phyloP scores from a whole-genome alignment of 2,113 vertebrate species.

The Pristiophorus japonicus region DNA sequence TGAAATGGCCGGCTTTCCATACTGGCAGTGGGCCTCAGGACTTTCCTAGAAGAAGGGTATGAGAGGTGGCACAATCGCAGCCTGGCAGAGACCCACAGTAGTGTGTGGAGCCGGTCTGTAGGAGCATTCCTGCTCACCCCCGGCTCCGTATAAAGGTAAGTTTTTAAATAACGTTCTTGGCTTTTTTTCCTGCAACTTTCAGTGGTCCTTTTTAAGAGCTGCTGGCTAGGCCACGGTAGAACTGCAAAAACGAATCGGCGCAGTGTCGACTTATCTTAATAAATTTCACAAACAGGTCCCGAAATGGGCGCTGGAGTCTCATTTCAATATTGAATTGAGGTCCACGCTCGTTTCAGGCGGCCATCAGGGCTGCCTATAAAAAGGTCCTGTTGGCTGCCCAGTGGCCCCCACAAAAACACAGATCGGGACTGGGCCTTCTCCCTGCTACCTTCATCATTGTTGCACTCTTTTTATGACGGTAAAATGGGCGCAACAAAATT shows the following conservation, averaged over 20 bases:
- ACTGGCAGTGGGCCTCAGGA: not conserved
- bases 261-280: not conserved
- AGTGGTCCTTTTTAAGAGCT: not conserved
- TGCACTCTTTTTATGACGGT: not conserved
- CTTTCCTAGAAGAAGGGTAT: not conserved
- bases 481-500: not conserved
- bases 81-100: not conserved
- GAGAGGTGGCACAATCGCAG: no score
- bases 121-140: not conserved
- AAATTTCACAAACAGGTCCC: not conserved
- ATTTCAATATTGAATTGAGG: not conserved
- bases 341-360: not conserved
- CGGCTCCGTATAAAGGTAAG: not conserved
- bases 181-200: not conserved
- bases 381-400: not conserved
- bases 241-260: not conserved
- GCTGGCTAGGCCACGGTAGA: not conserved
- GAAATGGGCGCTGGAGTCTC: not conserved
- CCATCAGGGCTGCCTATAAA: not conserved
- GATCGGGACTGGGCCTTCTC: no score
- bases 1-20: no score
- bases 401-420: no score
- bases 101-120: no score
- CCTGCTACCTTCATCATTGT: no score
- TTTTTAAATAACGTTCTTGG: not conserved